These are phyloP conservation scores for Ammodytes marinus DNA, from an alignment of 2,113 vertebrate species.

Conservation along the genomic window DNA sequence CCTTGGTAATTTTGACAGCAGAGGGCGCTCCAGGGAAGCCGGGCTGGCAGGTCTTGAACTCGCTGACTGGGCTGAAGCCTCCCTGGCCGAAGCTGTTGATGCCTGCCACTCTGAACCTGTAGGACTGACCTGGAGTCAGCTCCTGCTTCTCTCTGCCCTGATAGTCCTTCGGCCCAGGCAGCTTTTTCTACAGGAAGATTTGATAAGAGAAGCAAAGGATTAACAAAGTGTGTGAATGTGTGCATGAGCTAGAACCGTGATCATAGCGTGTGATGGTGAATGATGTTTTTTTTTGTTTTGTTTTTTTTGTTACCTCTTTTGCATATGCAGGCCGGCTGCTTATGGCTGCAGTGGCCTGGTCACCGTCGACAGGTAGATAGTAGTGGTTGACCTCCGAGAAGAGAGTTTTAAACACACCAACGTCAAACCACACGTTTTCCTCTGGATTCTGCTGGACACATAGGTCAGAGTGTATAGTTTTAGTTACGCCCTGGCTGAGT, in stretches of 20 bases:
- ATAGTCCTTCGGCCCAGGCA: constrained; percentile 87
- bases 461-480: not conserved
- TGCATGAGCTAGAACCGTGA: not conserved
- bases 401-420: constrained; percentile 93
- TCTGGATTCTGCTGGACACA: constrained; percentile 35
- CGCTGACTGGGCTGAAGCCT: constrained; percentile 92
- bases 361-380: constrained; percentile 86
- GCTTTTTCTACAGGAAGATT: constrained; percentile 80
- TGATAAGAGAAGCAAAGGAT: not conserved
- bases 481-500: not conserved
- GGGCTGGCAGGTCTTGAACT: constrained; percentile 97
- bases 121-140: constrained; percentile 90
- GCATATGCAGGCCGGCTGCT: constrained; percentile 22
- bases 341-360: constrained; percentile 62
- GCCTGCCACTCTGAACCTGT: constrained; percentile 95
- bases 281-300: not conserved
- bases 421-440: constrained; percentile 89
- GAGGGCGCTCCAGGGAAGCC: constrained; percentile 98
- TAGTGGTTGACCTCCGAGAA: constrained; percentile 93
- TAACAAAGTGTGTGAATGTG: not conserved
- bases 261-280: no score
- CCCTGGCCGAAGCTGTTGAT: constrained; percentile 93
- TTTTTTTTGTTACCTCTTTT: constrained; percentile 72
- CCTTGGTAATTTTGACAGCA: constrained; percentile 96
- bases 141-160: constrained; percentile 89